Evolutionary conservation across 2,113 vertebrate species (phyloP), one percentile per base, ranked within the genome.

Genomic region (Myrmecophaga tridactyla): DNA sequence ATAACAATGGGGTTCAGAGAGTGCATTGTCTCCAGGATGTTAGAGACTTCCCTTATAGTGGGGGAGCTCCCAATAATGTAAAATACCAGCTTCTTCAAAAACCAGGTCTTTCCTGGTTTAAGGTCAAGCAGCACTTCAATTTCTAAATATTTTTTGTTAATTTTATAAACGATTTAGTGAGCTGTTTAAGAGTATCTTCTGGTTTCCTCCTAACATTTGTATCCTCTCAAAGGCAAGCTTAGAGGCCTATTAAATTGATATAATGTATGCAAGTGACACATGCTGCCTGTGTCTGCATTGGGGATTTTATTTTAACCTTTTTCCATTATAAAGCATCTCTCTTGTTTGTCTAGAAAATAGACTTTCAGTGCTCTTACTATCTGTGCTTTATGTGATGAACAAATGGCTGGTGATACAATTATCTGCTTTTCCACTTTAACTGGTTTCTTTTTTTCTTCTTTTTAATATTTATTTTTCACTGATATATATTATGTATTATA

Each of bases 131-230:
- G 34, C 27, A 39, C 25, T 80, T 83, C 53, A 46, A 53, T 88
- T 80, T 84, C 75, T 80, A 67, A 65, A n/a, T 23, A 34, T 70
- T 78, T 58, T 91, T 73, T 92, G n/a, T 48, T 77, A 21, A 31
- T 76, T 67, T 88, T 67, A 58, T 81, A 36, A 89, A 95, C 89
- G 36, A 58, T 53, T 56, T 48, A 87, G 58, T 34, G 46, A 75
- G 29, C 14, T 69, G 6, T 20, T 94, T 77, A 58, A 76, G 34
- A 77, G 17, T 69, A 48, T 80, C 86, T 89, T 89, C 65, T 77
- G 78, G 29, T 78, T 94, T 97, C 23, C 69, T 39, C 72, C 41
- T 56, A 94, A 89, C 63, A 93, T 83, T 94, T 91, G n/a, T 83
- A 91, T 43, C 43, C 31, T 76, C 31, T 72, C 31, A 63, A 76